Base-by-base conservation (phyloP, 2,888 invertebrate genomes). In the Lobophora halterata region DNA sequence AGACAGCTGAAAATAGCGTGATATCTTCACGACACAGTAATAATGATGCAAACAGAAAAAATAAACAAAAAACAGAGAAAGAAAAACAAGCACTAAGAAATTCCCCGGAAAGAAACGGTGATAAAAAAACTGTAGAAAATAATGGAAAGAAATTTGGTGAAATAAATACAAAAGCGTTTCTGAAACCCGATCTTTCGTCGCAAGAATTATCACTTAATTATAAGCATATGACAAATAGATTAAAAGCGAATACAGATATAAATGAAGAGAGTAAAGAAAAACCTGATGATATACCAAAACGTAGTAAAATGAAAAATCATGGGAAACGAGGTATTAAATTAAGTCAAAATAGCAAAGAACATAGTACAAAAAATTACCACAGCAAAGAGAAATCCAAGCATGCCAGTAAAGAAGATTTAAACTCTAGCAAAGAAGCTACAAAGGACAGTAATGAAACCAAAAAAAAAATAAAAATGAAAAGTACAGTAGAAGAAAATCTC, bases 161-260 rank as follows among this genome's bases (percentile, higher is more conserved):
- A 34, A 36, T 42, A 4, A 37, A 46, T 11, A 45, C 45, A 4
- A 32, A 46, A 13, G 49, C 37, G 0, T 46, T 55, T 16, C 34
- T 47, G 1, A 40, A 49, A 20, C 49, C 49, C 11, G 46, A 42
- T 5, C 18, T 34, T 3, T 18, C 28, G 7, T 38, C 33, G 1
- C 41, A 49, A 17, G 43, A 52, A 8, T 28, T 64, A 3, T 54
- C 47, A 20, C 49, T 64, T 3, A 64, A 61, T 26, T 66, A 41
- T 12, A 58, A 58, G 29, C 35, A 56, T 20, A 52, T 64, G 10
- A 58, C 45, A 3, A 45, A 33, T 17, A 20, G 36, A 25, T 13
- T 42, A 7, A 20, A 42, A 24, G 28, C 12, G 14, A 25, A 40
- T 11, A 23, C 5, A 5, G 2, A 13, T 7, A 4, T 3, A 5